Evolutionary conservation across 2,888 invertebrate species (phyloP).

Genomic region (Esperia sulphurella): DNA sequence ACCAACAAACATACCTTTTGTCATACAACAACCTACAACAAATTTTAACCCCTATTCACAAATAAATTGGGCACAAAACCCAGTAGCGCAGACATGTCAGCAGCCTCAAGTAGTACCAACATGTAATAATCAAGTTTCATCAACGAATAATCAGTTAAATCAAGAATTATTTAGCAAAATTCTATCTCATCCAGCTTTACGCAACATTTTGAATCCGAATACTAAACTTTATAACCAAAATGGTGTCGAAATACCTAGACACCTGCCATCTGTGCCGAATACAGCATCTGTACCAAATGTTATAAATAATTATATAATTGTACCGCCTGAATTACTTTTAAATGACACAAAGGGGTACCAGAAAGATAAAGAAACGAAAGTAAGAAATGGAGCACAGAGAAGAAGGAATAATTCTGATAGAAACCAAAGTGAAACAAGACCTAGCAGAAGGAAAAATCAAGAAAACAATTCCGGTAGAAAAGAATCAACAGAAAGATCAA

Average conservation of each 20-base stretch:
- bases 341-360: slow-evolving; percentile 4
- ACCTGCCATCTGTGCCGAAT: background rate
- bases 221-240: slow-evolving; percentile 27
- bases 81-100: slow-evolving; percentile 8
- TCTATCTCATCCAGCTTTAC: slow-evolving; percentile 28
- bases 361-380: background rate
- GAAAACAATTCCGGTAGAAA: background rate
- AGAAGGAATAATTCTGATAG: background rate
- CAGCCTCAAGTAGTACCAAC: background rate
- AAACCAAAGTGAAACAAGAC: background rate
- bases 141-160: slow-evolving; percentile 16
- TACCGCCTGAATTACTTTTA: slow-evolving; percentile 30
- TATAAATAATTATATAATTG: slow-evolving; percentile 40
- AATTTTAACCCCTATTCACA: slow-evolving; percentile 30
- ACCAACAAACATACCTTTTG: slow-evolving; percentile 10
- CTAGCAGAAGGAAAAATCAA: slow-evolving; percentile 1
- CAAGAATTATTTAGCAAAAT: slow-evolving; percentile 36
- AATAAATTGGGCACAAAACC: slow-evolving; percentile 24
- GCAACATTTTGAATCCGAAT: slow-evolving; percentile 30
- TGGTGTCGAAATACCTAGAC: slow-evolving; percentile 22
- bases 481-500: background rate
- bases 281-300: slow-evolving; percentile 25
- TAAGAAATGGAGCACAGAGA: slow-evolving; percentile 5
- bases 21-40: slow-evolving; percentile 17
- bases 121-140: background rate